Conservation (phyloP, 64 coral and sea anemone species). For the Montipora foliosa region DNA sequence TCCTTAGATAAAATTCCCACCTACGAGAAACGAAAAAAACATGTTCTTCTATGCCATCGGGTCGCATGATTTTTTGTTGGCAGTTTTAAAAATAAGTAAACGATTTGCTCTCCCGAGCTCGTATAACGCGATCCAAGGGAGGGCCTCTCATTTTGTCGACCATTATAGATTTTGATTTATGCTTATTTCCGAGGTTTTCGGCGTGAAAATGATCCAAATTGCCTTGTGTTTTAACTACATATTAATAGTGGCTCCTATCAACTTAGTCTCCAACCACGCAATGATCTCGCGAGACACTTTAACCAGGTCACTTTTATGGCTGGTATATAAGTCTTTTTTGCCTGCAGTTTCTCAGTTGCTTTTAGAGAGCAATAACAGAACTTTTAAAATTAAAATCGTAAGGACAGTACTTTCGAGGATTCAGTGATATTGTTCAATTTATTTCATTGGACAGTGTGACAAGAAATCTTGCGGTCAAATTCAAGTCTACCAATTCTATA, state of each 20-base stretch:
- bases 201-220: slow-evolving; percentile 23
- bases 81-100: not conserved
- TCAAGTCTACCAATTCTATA: not conserved
- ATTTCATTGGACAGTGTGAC: slow-evolving; percentile 11
- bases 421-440: slow-evolving; percentile 12
- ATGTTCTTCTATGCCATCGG: not conserved
- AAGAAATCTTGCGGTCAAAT: not conserved
- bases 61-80: not conserved
- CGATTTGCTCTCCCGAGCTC: slow-evolving; percentile 11
- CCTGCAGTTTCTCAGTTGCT: not conserved
- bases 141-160: not conserved
- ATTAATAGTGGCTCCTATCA: slow-evolving; percentile 23
- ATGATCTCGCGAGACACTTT: not conserved
- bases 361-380: not conserved
- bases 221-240: slow-evolving; percentile 32
- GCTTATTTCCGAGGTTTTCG: slow-evolving; percentile 29
- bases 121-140: not conserved
- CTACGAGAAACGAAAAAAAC: not conserved
- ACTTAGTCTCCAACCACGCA: not conserved
- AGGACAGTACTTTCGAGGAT: not conserved
- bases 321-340: slow-evolving; percentile 2
- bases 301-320: not conserved
- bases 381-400: not conserved
- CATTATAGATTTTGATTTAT: slow-evolving; percentile 35
- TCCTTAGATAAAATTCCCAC: not conserved